A percentile compares a stretch with the other conserved stretches of the same genome.
Evolutionary conservation across 2,797 vertebrate species (phyloP).

Genomic region (Synanceia verrucosa): DNA sequence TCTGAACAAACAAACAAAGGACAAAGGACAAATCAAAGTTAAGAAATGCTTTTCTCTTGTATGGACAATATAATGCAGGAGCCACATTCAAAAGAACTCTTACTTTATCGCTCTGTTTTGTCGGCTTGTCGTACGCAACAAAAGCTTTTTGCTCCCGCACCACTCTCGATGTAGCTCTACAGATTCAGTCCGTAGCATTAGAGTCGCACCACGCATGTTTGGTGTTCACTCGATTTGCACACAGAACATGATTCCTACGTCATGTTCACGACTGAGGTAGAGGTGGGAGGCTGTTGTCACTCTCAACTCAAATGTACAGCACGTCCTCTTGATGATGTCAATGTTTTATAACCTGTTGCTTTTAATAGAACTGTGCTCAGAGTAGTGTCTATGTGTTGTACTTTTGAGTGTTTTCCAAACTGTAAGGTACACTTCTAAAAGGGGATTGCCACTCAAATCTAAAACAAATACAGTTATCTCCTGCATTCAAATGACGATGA

Average conservation of each 20-base stretch:
- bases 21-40: conserved; percentile 13
- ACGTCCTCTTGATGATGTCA: conserved; percentile 75
- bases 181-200: conserved; percentile 72
- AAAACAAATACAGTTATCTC: background rate
- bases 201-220: conserved; percentile 60
- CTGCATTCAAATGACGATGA: background rate
- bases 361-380: conserved; percentile 71
- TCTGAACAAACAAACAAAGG: too few relatives aligned
- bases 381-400: conserved; percentile 68
- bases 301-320: conserved; percentile 71
- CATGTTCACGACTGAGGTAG: conserved; percentile 56
- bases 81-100: conserved; percentile 34
- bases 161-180: conserved; percentile 71
- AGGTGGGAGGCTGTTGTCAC: conserved; percentile 44
- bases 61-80: conserved; percentile 48
- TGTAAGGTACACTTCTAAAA: conserved; percentile 52
- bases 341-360: conserved; percentile 75
- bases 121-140: conserved; percentile 52
- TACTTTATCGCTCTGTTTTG: conserved; percentile 49
- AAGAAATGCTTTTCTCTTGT: conserved; percentile 44
- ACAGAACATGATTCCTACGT: conserved; percentile 45
- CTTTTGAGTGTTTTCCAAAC: conserved; percentile 62
- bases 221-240: conserved; percentile 68
- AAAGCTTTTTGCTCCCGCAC: conserved; percentile 30
- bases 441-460: conserved; percentile 64